Evolutionary conservation across 2,113 vertebrate genomes (phyloP).

Genomic region (Tetrax tetrax): DNA sequence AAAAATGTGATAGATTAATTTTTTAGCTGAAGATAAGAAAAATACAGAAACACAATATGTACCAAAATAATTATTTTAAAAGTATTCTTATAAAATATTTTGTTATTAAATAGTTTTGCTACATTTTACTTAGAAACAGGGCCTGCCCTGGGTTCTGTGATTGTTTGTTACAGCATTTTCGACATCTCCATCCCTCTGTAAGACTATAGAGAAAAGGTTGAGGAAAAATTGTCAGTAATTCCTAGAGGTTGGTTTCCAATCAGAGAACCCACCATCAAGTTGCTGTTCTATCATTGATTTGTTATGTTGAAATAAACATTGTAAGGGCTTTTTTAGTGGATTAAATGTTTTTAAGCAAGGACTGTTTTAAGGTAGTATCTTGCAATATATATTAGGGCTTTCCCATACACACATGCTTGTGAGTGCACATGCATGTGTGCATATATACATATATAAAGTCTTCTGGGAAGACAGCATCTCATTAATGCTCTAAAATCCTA

Average conservation of each 20-base stretch:
- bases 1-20: background rate
- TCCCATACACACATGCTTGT: background rate
- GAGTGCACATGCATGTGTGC: accelerated
- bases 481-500: background rate
- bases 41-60: background rate
- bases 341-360: background rate
- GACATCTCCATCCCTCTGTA: background rate
- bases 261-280: background rate
- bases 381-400: background rate
- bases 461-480: background rate
- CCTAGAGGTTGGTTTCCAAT: background rate
- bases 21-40: background rate
- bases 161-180: background rate
- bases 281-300: background rate
- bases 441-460: background rate
- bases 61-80: background rate
- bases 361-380: background rate
- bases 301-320: background rate
- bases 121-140: background rate
- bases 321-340: background rate
- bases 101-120: background rate
- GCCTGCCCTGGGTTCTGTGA: background rate
- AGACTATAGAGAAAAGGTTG: background rate
- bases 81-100: background rate
- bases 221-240: background rate